phyloP scores from a whole-genome alignment of 2,888 invertebrate genomes.

The Andricus curvator region DNA sequence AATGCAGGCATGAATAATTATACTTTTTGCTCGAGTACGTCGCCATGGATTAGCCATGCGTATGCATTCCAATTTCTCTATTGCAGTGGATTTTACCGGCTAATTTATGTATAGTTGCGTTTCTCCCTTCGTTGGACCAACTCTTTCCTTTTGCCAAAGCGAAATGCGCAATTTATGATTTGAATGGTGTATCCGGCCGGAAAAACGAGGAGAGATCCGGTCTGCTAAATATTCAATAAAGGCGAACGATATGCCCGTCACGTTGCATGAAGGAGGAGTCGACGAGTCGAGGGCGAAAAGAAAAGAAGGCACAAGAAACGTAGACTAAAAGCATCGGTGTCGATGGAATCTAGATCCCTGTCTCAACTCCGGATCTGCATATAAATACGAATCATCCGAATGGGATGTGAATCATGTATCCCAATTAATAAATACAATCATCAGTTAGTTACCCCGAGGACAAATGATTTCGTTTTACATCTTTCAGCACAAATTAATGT shows the following conservation, averaged over 20 bases:
- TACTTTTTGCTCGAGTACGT: constrained; percentile 40
- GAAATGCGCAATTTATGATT: constrained; percentile 69
- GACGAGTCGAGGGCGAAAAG: constrained; percentile 7
- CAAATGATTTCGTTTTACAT: constrained; percentile 18
- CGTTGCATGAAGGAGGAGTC: constrained; percentile 61
- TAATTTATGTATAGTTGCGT: constrained; percentile 33
- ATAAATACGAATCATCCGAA: constrained; percentile 16
- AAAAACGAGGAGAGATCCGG: constrained; percentile 53
- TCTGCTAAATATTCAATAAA: constrained; percentile 78
- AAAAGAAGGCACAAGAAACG: constrained; percentile 13
- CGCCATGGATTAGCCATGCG: constrained; percentile 3
- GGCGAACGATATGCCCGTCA: constrained; percentile 74
- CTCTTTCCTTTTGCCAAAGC: constrained; percentile 20
- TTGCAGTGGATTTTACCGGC: constrained; percentile 16
- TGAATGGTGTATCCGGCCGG: constrained; percentile 65
- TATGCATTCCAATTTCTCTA: constrained; percentile 19
- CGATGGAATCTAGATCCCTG: constrained; percentile 11
- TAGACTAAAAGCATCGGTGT: constrained; percentile 12
- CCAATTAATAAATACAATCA: constrained; percentile 17
- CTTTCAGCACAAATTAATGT: not conserved
- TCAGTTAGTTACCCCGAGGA: not conserved
- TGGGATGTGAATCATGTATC: not conserved
- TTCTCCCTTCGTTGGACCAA: not conserved
- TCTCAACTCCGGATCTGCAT: not conserved
- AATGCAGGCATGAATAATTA: constrained; percentile 9